Evolutionary conservation across 2,113 vertebrate genomes (phyloP).

Genomic region (Crotophaga sulcirostris): DNA sequence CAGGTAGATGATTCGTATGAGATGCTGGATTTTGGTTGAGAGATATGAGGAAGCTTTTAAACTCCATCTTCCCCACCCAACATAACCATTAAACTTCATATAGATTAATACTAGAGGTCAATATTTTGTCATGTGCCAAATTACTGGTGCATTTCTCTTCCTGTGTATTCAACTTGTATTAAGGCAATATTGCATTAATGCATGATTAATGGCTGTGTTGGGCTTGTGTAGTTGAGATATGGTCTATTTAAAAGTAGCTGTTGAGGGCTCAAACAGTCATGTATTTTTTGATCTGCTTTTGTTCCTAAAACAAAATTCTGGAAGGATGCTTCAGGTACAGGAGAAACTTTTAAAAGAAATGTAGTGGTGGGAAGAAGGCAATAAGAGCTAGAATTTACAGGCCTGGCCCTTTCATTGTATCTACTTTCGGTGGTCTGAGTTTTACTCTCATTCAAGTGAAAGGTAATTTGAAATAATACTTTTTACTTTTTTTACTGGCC

Average conservation of each 20-base stretch:
- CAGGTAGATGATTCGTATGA: slow-evolving; percentile 73
- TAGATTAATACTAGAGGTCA: not conserved
- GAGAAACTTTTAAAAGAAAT: not conserved
- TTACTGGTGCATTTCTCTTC: not conserved
- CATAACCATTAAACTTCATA: not conserved
- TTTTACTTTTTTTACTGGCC: not conserved
- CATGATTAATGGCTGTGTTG: not conserved
- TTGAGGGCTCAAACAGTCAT: not conserved
- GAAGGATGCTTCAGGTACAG: not conserved
- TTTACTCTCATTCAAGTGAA: not conserved
- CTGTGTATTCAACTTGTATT: not conserved
- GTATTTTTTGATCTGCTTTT: not conserved
- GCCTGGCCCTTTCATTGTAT: not conserved
- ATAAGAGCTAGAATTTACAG: not conserved
- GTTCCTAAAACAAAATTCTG: not conserved
- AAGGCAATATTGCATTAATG: not conserved
- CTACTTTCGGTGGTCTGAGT: not conserved
- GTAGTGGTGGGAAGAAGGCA: not conserved
- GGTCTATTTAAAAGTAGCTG: not conserved
- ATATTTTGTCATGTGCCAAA: not conserved
- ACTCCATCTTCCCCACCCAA: not conserved
- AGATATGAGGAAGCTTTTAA: not conserved
- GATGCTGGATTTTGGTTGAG: not conserved
- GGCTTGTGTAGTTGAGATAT: not conserved
- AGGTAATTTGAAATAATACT: not conserved